A percentile compares a stretch with the other conserved stretches of the same genome.
phyloP scores from a whole-genome alignment of 2,113 vertebrate genomes.

The Rhipidura dahli region DNA sequence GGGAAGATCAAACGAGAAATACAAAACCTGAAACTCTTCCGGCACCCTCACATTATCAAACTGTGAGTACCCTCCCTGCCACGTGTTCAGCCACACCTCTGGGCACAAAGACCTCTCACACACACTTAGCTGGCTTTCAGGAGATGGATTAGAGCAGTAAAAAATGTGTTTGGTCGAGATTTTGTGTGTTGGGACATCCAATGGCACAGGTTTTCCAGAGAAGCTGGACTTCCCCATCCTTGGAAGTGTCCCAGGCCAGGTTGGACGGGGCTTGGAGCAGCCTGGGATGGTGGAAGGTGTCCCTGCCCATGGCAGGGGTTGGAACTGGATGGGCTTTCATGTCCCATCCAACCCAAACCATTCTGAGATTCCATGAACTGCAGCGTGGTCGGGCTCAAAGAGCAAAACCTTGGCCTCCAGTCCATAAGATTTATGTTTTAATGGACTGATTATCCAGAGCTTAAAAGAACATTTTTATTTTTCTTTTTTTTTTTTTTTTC shows the following conservation, averaged over 20 bases:
- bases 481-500: neutral
- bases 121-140: neutral
- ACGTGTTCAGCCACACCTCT: neutral
- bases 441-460: constrained; percentile 31
- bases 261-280: neutral
- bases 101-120: fast-evolving
- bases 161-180: neutral
- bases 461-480: constrained; percentile 23
- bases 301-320: neutral
- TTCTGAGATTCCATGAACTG: neutral
- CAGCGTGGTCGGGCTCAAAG: neutral
- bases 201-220: neutral
- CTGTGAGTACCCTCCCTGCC: constrained; percentile 82
- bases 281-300: neutral
- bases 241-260: neutral
- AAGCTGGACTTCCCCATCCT: neutral
- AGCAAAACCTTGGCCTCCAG: neutral
- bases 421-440: constrained; percentile 46
- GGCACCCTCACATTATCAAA: constrained; percentile 99
- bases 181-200: neutral
- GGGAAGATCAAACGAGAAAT: constrained; percentile 99
- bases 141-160: neutral
- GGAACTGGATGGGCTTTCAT: neutral
- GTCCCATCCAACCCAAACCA: neutral
- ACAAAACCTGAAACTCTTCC: constrained; percentile 97